A percentile compares a stretch with the other conserved stretches of the same genome.
Evolutionary conservation across 2,113 vertebrate genomes (phyloP).

Genomic region (Notiomystis cincta): DNA sequence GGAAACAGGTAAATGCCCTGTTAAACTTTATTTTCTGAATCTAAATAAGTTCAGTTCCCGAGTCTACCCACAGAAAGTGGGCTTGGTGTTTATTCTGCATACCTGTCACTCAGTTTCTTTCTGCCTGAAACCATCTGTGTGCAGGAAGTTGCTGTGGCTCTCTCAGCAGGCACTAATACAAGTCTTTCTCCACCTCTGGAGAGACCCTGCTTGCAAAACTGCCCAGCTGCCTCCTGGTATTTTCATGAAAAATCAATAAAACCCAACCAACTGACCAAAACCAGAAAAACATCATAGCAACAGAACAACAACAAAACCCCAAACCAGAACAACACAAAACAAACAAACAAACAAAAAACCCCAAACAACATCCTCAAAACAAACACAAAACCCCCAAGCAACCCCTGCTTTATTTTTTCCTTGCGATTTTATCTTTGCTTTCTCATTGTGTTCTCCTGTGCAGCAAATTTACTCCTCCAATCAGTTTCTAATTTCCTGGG

Average conservation of each 20-base stretch:
- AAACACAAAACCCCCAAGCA: background rate
- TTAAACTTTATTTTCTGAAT: background rate
- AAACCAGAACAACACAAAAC: background rate
- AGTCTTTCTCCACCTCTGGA: background rate
- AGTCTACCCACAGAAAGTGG: background rate
- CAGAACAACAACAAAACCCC: too few species aligned
- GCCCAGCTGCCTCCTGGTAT: background rate
- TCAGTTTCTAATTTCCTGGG: background rate
- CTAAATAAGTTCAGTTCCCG: background rate
- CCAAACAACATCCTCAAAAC: background rate
- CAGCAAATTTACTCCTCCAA: background rate
- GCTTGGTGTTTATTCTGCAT: background rate
- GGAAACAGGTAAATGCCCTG: background rate
- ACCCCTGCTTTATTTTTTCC: background rate
- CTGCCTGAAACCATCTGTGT: background rate
- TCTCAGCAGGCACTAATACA: background rate
- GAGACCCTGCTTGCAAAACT: background rate
- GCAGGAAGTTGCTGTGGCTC: background rate
- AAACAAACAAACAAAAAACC: background rate
- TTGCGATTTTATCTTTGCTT: background rate
- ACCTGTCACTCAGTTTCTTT: background rate
- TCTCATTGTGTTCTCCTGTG: background rate
- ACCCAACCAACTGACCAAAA: background rate
- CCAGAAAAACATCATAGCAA: background rate
- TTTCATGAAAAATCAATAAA: background rate